These are phyloP conservation scores for Isurus oxyrinchus DNA, from an alignment of 2,113 vertebrate genomes.

Conservation along the genomic window DNA sequence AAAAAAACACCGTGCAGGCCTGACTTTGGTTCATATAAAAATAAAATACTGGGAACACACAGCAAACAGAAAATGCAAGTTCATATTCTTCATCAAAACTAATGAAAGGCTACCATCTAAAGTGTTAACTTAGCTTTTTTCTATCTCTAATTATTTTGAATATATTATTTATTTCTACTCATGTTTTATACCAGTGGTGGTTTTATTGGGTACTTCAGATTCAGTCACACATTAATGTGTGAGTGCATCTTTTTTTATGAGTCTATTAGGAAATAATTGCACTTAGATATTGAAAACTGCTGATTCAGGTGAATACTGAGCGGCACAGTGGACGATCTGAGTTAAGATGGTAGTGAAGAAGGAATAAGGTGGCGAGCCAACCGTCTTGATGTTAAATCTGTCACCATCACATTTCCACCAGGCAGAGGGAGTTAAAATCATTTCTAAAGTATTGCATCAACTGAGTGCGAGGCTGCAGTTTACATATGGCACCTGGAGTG, in stretches of 20 bases:
- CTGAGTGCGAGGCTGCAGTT: neutral
- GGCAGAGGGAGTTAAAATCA: neutral
- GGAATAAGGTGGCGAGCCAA: neutral
- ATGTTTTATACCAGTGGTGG: neutral
- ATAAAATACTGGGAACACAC: neutral
- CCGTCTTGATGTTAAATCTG: neutral
- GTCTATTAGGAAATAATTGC: neutral
- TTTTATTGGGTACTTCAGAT: neutral
- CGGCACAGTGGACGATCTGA: neutral
- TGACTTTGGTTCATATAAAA: neutral
- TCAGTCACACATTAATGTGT: neutral
- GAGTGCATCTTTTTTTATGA: neutral
- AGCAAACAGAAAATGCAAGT: neutral
- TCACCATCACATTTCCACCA: neutral
- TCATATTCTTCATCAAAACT: neutral
- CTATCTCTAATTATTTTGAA: neutral
- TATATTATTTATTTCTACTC: neutral
- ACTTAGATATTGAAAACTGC: neutral
- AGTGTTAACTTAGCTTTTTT: neutral
- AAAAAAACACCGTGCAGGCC: neutral
- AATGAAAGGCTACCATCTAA: neutral
- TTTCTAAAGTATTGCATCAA: neutral
- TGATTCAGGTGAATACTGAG: neutral
- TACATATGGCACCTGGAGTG: too few relatives aligned
- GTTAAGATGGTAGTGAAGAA: too few relatives aligned